These are phyloP conservation scores for Mallotus villosus DNA, from an alignment of 2,797 vertebrate species.

Conservation along the genomic window DNA sequence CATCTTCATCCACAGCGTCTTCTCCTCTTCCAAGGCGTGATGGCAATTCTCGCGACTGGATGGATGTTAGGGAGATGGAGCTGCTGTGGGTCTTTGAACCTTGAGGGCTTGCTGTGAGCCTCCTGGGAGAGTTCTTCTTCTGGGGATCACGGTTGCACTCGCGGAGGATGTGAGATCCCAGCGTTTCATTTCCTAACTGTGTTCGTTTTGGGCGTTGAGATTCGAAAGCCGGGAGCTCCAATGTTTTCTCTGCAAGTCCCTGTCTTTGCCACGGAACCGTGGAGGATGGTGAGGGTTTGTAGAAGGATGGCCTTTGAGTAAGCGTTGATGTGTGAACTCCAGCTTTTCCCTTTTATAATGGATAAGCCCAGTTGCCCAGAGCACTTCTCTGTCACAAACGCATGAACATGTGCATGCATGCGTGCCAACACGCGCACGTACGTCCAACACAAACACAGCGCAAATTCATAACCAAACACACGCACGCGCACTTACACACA, in stretches of 20 bases:
- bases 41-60: slow-evolving; percentile 33
- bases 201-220: too few species aligned
- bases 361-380: slow-evolving; percentile 32
- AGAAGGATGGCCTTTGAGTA: slow-evolving; percentile 52
- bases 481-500: slow-evolving; percentile 4
- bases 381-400: slow-evolving; percentile 7
- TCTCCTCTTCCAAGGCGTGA: slow-evolving; percentile 26
- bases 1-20: slow-evolving; percentile 28
- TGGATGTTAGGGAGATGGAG: slow-evolving; percentile 39
- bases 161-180: too few species aligned
- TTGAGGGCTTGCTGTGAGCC: slow-evolving; percentile 45
- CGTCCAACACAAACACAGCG: neutral
- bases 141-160: too few species aligned
- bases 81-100: slow-evolving; percentile 40
- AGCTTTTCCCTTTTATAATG: slow-evolving; percentile 16
- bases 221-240: too few species aligned
- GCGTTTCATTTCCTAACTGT: too few species aligned
- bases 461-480: slow-evolving; percentile 18
- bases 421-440: too few species aligned
- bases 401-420: neutral
- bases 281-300: slow-evolving; percentile 19
- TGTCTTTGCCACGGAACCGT: slow-evolving; percentile 26
- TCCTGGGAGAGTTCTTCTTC: slow-evolving; percentile 44
- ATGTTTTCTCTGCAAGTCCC: neutral
- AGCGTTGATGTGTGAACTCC: slow-evolving; percentile 67